phyloP scores from a whole-genome alignment of 2,888 invertebrate genomes.

The Cecidostiba fungosa region DNA sequence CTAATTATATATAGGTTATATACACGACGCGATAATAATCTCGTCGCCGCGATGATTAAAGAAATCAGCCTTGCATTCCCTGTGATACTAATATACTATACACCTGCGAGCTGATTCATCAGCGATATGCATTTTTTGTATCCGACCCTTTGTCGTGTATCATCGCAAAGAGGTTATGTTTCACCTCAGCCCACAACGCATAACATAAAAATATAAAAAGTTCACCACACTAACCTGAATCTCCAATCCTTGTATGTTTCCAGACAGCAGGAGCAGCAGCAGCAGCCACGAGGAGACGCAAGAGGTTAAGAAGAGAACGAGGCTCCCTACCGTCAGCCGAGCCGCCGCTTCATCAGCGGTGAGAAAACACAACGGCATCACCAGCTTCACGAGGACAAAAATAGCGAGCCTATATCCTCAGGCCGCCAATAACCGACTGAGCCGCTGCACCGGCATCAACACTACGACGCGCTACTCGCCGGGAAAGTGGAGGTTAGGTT shows the following conservation, averaged over 20 bases:
- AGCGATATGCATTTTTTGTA: slow-evolving; percentile 21
- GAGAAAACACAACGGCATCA: neutral
- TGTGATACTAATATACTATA: neutral
- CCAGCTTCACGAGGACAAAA: neutral
- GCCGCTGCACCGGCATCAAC: neutral
- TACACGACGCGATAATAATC: slow-evolving; percentile 31
- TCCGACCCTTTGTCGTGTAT: too few species aligned
- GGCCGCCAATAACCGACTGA: neutral
- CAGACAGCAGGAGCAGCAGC: slow-evolving; percentile 1
- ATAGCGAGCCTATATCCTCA: neutral
- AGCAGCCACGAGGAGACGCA: slow-evolving; percentile 16
- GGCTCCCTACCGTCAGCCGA: neutral
- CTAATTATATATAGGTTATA: slow-evolving; percentile 35
- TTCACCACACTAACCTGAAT: neutral
- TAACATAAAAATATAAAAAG: neutral
- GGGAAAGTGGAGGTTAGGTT: slow-evolving; percentile 43
- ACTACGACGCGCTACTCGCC: slow-evolving; percentile 13
- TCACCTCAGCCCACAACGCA: too few species aligned
- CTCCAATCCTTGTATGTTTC: neutral
- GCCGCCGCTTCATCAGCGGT: neutral
- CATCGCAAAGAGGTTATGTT: neutral
- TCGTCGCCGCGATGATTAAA: slow-evolving; percentile 22
- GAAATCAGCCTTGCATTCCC: slow-evolving; percentile 34
- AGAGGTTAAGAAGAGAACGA: slow-evolving; percentile 4
- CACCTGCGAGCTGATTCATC: neutral